Conservation (phyloP, 1,140 invertebrate species). For the Cydia amplana region DNA sequence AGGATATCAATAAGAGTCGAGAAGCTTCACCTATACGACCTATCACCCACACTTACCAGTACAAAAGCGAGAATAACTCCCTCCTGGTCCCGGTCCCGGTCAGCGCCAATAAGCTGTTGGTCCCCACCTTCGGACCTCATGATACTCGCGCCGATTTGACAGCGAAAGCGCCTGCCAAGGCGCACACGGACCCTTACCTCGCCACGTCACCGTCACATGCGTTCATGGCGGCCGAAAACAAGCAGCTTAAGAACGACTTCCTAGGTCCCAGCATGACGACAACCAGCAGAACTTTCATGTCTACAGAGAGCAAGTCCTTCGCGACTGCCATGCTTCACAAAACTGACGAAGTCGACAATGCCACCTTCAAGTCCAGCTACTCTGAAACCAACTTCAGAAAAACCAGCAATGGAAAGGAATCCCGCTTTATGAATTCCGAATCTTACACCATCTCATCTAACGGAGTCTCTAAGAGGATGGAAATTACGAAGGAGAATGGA, state of each 20-base stretch:
- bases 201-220: conserved; percentile 64
- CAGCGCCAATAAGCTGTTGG: conserved; percentile 73
- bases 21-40: conserved; percentile 85
- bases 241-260: conserved; percentile 73
- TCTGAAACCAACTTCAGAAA: conserved; percentile 77
- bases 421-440: conserved; percentile 59
- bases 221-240: conserved; percentile 74
- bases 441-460: conserved; percentile 75
- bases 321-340: conserved; percentile 69
- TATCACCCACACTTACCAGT: conserved; percentile 78
- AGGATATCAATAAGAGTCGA: conserved; percentile 83
- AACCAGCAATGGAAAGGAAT: conserved; percentile 64
- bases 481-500: conserved; percentile 75
- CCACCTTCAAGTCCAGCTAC: conserved; percentile 74
- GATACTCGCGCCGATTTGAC: conserved; percentile 73
- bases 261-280: conserved; percentile 71
- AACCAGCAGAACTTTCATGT: conserved; percentile 64
- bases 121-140: conserved; percentile 72
- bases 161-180: conserved; percentile 73
- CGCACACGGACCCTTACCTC: conserved; percentile 71
- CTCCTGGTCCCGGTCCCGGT: conserved; percentile 77
- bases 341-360: conserved; percentile 66
- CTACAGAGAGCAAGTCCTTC: conserved; percentile 67
- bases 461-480: conserved; percentile 66
- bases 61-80: conserved; percentile 81